Evolutionary conservation across 2,797 vertebrate species (phyloP), one percentile per base, ranked within the genome.

Genomic region (Ibycter americanus): DNA sequence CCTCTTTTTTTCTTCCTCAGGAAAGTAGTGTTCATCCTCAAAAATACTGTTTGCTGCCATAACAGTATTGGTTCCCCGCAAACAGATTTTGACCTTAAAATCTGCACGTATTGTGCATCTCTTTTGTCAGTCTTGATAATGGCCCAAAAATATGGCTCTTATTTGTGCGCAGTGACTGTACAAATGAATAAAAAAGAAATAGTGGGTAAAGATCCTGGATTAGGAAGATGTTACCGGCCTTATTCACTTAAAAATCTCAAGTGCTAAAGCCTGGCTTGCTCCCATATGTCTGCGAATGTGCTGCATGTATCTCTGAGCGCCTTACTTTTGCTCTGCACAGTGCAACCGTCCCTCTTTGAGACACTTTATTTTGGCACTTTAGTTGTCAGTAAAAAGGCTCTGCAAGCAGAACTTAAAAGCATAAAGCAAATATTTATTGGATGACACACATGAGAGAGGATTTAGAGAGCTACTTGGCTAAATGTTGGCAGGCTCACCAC

Each of bases 1-100:
- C 17, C 21, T 89, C 80, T 97, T 93, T 55, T 92, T 91, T 59
- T 26, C 26, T 87, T 95, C 34, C 22, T 95, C 73, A 44, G 66
- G 36, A 89, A 77, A 73, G n/a, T 44, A 76, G 6, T 38, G 31
- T 47, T 83, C 27, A 38, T 92, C 93, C 54, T 92, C 79, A 91
- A 56, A 88, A 92, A 94, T 81, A 88, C 25, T 29, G 7, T 61
- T 92, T 90, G 2, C 46, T 76, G 83, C 31, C 19, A 7, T 44
- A 59, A 73, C 36, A 32, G 10, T 74, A 63, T 8, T 78, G 32
- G 44, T 61, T 88, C 23, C 17, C 21, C 1, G 1, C 32, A 70
- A 92, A 29, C 6, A 58, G 34, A 55, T 44, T 91, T 81, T 76
- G 23, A 76, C 77, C 25, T 78, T 91, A 78, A 90, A 81, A 51